Conservation (phyloP, 23 tunicate species). For the Ascidia mentula region DNA sequence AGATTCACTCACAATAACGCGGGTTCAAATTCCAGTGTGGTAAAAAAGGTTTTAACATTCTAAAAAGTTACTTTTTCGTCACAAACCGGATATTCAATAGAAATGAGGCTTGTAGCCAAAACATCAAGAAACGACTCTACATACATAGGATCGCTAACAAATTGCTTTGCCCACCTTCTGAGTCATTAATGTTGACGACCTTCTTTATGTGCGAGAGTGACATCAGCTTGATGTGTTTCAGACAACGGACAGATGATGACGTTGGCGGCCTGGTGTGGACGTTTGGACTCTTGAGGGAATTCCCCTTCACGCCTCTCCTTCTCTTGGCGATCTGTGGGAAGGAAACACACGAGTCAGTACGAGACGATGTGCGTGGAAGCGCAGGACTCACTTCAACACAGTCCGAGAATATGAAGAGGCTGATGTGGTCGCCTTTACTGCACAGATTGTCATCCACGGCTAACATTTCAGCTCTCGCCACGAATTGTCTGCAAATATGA, state of each 20-base stretch:
- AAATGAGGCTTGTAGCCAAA: too few species aligned
- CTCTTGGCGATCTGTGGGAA: constrained; percentile 67
- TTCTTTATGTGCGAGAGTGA: constrained; percentile 86
- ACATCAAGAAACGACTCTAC: too few species aligned
- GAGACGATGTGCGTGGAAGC: not conserved
- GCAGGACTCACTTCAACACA: constrained; percentile 69
- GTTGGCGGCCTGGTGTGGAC: constrained; percentile 56
- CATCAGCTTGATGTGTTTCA: constrained; percentile 85
- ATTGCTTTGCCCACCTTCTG: constrained; percentile 55
- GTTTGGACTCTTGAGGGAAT: constrained; percentile 73
- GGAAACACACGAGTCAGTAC: not conserved
- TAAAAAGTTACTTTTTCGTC: too few species aligned
- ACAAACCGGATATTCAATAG: too few species aligned
- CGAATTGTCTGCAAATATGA: constrained; percentile 85
- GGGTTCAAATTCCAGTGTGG: too few species aligned
- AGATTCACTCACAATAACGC: too few species aligned
- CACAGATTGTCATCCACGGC: constrained; percentile 76
- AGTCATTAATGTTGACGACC: constrained; percentile 70
- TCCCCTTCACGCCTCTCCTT: constrained; percentile 41
- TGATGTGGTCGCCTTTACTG: constrained; percentile 71
- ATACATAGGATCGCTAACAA: too few species aligned
- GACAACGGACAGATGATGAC: constrained; percentile 20
- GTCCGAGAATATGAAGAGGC: constrained; percentile 71
- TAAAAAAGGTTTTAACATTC: too few species aligned
- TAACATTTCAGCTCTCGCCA: constrained; percentile 69